These are phyloP conservation scores for Idaea straminata DNA, from an alignment of 2,888 invertebrate species.

Conservation along the genomic window DNA sequence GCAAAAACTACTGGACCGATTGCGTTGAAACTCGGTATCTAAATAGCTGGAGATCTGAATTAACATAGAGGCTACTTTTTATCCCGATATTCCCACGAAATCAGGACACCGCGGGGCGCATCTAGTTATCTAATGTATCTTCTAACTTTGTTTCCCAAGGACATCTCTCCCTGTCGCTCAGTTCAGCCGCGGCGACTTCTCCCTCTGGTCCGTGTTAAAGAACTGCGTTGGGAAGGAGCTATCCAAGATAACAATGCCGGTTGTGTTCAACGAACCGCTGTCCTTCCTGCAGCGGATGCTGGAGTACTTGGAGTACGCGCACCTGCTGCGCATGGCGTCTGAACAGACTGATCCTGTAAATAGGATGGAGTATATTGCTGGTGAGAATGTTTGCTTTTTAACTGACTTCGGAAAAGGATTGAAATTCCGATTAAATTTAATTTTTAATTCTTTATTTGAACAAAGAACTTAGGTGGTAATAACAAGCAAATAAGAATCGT, in stretches of 20 bases:
- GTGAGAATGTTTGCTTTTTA: slow-evolving; percentile 43
- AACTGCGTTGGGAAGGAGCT: slow-evolving; percentile 96
- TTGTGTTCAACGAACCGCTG: slow-evolving; percentile 97
- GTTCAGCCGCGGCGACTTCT: slow-evolving; percentile 89
- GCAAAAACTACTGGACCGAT: too few species aligned
- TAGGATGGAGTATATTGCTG: slow-evolving; percentile 89
- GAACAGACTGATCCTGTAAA: slow-evolving; percentile 88
- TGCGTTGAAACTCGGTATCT: too few species aligned
- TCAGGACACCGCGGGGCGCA: too few species aligned
- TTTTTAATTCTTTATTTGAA: too few species aligned
- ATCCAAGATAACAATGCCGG: slow-evolving; percentile 98
- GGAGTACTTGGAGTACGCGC: slow-evolving; percentile 95
- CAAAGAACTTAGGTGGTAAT: too few species aligned
- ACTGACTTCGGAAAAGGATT: too few species aligned
- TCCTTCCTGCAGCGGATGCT: slow-evolving; percentile 96
- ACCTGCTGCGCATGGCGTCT: slow-evolving; percentile 86
- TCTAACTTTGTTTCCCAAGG: slow-evolving; percentile 59
- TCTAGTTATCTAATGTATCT: too few species aligned
- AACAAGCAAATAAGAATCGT: too few species aligned
- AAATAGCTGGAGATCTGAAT: too few species aligned
- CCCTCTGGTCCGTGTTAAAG: slow-evolving; percentile 94
- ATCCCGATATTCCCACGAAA: too few species aligned
- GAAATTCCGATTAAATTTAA: too few species aligned
- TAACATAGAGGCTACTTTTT: too few species aligned
- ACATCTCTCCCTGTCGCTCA: slow-evolving; percentile 86